These are phyloP conservation scores for Reticulitermes speratus DNA, from an alignment of 1,140 invertebrate genomes.

Conservation along the genomic window DNA sequence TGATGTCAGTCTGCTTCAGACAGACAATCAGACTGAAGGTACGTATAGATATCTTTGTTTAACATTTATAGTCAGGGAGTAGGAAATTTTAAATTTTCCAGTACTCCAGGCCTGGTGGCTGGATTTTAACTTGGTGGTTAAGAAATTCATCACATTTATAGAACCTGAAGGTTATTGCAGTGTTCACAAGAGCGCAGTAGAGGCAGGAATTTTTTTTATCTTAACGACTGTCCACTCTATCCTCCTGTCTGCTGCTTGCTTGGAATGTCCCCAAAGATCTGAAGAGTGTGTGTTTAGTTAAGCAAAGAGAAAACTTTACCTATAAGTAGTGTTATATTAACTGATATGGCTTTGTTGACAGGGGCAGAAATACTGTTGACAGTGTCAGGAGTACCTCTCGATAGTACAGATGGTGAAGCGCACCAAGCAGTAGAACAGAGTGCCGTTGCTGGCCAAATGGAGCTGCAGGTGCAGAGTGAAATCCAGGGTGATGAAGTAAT, in stretches of 20 bases:
- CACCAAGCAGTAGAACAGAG: neutral
- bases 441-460: neutral
- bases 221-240: too few relatives aligned
- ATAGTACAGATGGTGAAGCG: neutral
- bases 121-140: too few relatives aligned
- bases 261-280: too few relatives aligned
- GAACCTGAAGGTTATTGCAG: too few relatives aligned
- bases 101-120: neutral
- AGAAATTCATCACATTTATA: too few relatives aligned
- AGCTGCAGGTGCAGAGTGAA: neutral
- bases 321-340: too few relatives aligned
- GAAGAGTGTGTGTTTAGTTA: too few relatives aligned
- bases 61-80: neutral
- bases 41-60: neutral
- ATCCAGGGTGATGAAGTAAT: neutral
- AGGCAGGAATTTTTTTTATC: too few relatives aligned
- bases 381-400: neutral
- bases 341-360: neutral
- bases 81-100: neutral
- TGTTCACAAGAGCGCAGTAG: too few relatives aligned
- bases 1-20: neutral
- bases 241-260: too few relatives aligned
- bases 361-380: neutral
- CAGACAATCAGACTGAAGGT: neutral
- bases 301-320: too few relatives aligned